phyloP scores from a whole-genome alignment of 1,140 invertebrate genomes.

The Nephotettix cincticeps region DNA sequence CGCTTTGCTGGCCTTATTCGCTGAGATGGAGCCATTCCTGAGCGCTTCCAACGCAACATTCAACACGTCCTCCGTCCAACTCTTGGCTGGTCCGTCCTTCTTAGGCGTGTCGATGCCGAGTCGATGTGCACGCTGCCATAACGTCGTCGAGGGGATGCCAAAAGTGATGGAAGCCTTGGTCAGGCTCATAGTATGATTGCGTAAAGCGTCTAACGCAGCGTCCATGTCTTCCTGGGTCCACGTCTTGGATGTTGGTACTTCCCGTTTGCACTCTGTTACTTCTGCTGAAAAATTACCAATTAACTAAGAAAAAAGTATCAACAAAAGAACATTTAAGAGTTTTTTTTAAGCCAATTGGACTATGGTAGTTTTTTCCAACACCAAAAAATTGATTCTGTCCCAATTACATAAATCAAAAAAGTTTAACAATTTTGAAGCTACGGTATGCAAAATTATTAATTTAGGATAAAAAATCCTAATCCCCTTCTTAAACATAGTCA shows the following conservation, averaged over 20 bases:
- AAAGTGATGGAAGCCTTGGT: slow-evolving; percentile 79
- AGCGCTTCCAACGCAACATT: slow-evolving; percentile 77
- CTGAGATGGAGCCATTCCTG: slow-evolving; percentile 78
- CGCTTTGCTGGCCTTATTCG: slow-evolving; percentile 89
- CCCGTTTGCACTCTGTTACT: not conserved
- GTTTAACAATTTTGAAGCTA: no score
- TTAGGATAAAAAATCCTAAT: no score
- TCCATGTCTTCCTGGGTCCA: slow-evolving; percentile 90
- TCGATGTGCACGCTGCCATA: slow-evolving; percentile 69
- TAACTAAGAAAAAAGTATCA: no score
- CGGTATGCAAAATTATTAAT: no score
- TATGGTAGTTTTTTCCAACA: no score
- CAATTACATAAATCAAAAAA: no score
- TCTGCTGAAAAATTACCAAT: not conserved
- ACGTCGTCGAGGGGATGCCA: slow-evolving; percentile 84
- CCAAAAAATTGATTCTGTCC: no score
- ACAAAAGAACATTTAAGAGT: no score
- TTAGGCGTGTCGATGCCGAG: slow-evolving; percentile 79
- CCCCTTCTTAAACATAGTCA: no score
- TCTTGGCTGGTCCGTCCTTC: slow-evolving; percentile 81
- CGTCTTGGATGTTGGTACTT: slow-evolving; percentile 58
- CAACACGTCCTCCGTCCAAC: slow-evolving; percentile 83
- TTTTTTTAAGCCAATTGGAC: no score
- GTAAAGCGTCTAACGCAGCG: slow-evolving; percentile 76
- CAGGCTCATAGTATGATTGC: slow-evolving; percentile 83